Evolutionary conservation across 1,140 invertebrate species (phyloP), one percentile per base, ranked within the genome.

Genomic region (Harlomillsia oculata): DNA sequence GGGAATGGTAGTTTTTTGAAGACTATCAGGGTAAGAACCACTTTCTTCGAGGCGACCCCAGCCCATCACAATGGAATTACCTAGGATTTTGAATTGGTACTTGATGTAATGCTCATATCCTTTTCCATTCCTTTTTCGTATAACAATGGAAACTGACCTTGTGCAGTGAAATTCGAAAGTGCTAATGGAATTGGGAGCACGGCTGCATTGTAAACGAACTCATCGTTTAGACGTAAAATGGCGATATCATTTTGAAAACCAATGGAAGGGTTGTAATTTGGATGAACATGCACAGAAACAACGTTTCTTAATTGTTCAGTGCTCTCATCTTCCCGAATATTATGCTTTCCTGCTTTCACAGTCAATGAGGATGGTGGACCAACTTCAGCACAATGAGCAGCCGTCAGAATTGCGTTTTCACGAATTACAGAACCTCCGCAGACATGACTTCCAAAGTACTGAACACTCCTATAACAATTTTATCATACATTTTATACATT

Each of bases 21-120:
- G 58, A 36, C 56, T 18, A 30, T 44, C 29, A 3, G 39, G 41
- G 13, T 11, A 13, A 34, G 39, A 20, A 3, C 52, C 40, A n/a
- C 40, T 28, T 45, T 39, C 51, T 18, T 25, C 34, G 13, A 44
- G 26, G n/a, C 53, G 41, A 29, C 58, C 61, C 61, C 61, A 63
- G 36, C 61, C 61, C 21, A 40, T 34, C 20, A 63, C 53, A 21
- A 41, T 41, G 18, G 43, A 20, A 40, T 53, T 40, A 14, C 50
- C 50, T 3, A 18, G 8, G 18, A 43, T n/a, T n/a, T n/a, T n/a
- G n/a, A n/a, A n/a, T n/a, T n/a, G n/a, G n/a, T n/a, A n/a, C n/a
- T n/a, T n/a, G n/a, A n/a, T n/a, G n/a, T n/a, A n/a, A n/a, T n/a
- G n/a, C n/a, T n/a, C n/a, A n/a, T n/a, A n/a, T n/a, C n/a, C n/a